These are phyloP conservation scores for Labeo calbasu DNA, from an alignment of 2,797 vertebrate species.

Conservation along the genomic window DNA sequence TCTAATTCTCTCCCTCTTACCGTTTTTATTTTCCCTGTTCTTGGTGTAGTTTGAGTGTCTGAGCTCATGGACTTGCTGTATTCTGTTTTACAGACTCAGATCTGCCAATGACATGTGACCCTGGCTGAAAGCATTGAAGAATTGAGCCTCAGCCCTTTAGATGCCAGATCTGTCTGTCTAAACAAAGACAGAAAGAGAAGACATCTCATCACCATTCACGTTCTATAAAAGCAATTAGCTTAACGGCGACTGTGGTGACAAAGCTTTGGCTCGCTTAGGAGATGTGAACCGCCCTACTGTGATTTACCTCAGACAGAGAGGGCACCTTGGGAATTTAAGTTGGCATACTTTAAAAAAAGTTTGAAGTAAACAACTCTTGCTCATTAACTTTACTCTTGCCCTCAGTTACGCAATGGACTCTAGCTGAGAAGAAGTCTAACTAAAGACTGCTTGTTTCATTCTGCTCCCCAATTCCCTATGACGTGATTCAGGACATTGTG, in stretches of 20 bases:
- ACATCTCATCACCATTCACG: constrained; percentile 52
- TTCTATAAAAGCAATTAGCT: constrained; percentile 52
- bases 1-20: neutral
- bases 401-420: neutral
- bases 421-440: neutral
- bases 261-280: constrained; percentile 45
- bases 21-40: neutral
- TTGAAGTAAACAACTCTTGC: constrained; percentile 29
- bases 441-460: constrained; percentile 12
- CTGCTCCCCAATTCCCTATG: neutral
- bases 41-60: constrained; percentile 35
- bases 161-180: constrained; percentile 21
- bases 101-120: constrained; percentile 42
- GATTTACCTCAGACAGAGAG: constrained; percentile 24
- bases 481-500: neutral
- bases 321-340: constrained; percentile 29
- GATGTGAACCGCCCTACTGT: constrained; percentile 33
- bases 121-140: constrained; percentile 47
- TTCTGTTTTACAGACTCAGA: constrained; percentile 40
- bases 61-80: constrained; percentile 37
- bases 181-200: constrained; percentile 39
- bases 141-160: constrained; percentile 20
- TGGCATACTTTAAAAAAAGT: constrained; percentile 22
- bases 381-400: constrained; percentile 13
- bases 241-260: constrained; percentile 47